Base-by-base conservation (phyloP, 2,113 vertebrate genomes). In the Plectropomus leopardus region DNA sequence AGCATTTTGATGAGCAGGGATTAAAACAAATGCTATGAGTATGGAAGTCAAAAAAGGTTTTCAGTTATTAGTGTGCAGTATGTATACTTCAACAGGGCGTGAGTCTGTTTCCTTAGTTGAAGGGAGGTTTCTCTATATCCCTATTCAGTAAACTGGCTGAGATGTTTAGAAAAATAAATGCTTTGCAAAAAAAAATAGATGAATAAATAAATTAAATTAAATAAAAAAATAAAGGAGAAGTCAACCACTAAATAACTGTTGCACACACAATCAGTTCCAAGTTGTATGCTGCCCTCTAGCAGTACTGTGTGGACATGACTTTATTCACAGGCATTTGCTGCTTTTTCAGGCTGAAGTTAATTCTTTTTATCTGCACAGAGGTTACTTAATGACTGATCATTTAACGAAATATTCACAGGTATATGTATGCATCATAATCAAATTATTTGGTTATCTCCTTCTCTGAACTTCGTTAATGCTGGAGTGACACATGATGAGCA, bases 261-360 rank as follows among this genome's bases (percentile, higher is more conserved):
- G 19, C 21, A 21, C 15, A 19, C 60, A 67, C 8, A 26, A 11
- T 17, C 69, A 13, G 21, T 42, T 44, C 19, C 11, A 69, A 9
- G 26, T 17, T 42, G 21, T 4, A 57, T 78, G 59, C 70, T 82
- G 78, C 81, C 84, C 74, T 79, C 84, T 84, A 78, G 72, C 19
- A 4, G 67, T 13, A n/a, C 21, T 23, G 3, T 40, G 3, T 6
- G 45, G 61, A 42, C 17, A 65, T 42, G 19, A 72, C 19, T 24
- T 15, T 24, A 34, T 15, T 23, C 19, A 10, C 8, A 45, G 3
- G 23, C 2, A 15, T 15, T 48, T 30, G 4, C 19, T 42, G n/a
- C 23, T 17, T 26, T 32, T 21, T 32, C 4, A 63, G 17, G 5
- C 16, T 34, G 1, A 6, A 16, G n/a, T 16, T 19, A 32, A 36